Conservation (phyloP, 2,888 invertebrate species). For the Amphipoea oculea region DNA sequence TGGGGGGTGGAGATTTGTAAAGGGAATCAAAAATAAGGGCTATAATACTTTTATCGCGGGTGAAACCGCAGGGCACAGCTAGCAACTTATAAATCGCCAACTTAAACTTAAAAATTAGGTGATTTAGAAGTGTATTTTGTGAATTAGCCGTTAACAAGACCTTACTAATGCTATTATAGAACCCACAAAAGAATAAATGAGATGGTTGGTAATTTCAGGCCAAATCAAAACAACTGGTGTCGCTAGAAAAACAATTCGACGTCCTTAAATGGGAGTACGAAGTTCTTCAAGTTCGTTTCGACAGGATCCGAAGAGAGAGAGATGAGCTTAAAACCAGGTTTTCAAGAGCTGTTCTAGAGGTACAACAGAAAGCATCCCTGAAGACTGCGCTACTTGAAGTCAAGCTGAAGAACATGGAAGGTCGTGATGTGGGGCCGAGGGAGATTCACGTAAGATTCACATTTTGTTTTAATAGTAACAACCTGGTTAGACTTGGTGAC, state of each 20-base stretch:
- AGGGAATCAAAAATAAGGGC: no score
- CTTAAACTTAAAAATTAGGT: no score
- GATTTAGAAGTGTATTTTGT: background rate
- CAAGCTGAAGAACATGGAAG: slow-evolving; percentile 93
- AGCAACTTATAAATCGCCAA: no score
- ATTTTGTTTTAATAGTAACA: background rate
- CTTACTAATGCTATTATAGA: background rate
- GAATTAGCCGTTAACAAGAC: background rate
- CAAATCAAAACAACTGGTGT: slow-evolving; percentile 89
- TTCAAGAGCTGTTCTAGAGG: slow-evolving; percentile 95
- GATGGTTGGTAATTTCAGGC: slow-evolving; percentile 76
- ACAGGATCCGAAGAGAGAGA: slow-evolving; percentile 93
- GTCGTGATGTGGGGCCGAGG: slow-evolving; percentile 90
- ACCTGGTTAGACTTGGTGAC: background rate
- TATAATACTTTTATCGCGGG: no score
- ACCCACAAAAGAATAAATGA: background rate
- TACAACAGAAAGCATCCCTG: slow-evolving; percentile 96
- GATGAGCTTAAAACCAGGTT: slow-evolving; percentile 95
- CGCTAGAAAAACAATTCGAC: slow-evolving; percentile 90
- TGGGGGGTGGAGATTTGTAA: no score
- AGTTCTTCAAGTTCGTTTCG: slow-evolving; percentile 94
- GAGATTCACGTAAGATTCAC: slow-evolving; percentile 90
- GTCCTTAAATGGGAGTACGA: slow-evolving; percentile 92
- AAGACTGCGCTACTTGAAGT: slow-evolving; percentile 95
- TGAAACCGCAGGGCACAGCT: no score